A percentile compares a stretch with the other conserved stretches of the same genome.
These are phyloP conservation scores for Hemicentrotus pulcherrimus DNA, from an alignment of 35 echinoderm and acorn worm species.

Conservation along the genomic window DNA sequence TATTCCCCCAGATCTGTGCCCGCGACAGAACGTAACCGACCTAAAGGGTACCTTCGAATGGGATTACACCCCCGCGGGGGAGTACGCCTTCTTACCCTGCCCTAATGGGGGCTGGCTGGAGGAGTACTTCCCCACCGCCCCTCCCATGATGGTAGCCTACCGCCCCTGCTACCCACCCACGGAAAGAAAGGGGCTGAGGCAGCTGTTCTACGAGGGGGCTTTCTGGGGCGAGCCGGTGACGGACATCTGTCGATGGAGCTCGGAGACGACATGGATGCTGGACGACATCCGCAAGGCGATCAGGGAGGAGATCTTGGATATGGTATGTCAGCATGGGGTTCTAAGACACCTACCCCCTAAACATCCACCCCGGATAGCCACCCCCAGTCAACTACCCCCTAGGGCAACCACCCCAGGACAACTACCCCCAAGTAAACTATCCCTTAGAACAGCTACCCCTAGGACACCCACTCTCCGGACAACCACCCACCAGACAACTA, in stretches of 20 bases:
- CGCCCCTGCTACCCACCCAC: constrained; percentile 48
- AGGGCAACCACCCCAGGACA: no score
- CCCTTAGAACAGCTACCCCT: no score
- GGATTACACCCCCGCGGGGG: constrained; percentile 73
- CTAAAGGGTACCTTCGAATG: constrained; percentile 72
- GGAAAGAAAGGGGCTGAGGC: constrained; percentile 26
- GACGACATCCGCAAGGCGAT: constrained; percentile 67
- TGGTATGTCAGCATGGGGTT: constrained; percentile 55
- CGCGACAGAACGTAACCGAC: constrained; percentile 46
- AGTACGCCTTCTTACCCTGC: constrained; percentile 70
- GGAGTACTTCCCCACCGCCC: constrained; percentile 26
- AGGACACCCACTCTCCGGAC: no score
- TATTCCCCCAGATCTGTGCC: constrained; percentile 69
- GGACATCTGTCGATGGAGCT: constrained; percentile 69
- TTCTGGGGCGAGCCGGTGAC: constrained; percentile 75
- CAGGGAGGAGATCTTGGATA: constrained; percentile 48
- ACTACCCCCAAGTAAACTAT: no score
- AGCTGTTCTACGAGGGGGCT: constrained; percentile 48
- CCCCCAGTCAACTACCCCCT: no score
- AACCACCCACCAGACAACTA: no score
- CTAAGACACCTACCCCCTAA: no score
- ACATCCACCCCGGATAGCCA: no score
- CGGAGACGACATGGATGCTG: constrained; percentile 68
- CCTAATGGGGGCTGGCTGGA: constrained; percentile 75
- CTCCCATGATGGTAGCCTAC: constrained; percentile 34